Evolutionary conservation across 2,888 invertebrate genomes (phyloP).

Genomic region (Coleophora deauratella): DNA sequence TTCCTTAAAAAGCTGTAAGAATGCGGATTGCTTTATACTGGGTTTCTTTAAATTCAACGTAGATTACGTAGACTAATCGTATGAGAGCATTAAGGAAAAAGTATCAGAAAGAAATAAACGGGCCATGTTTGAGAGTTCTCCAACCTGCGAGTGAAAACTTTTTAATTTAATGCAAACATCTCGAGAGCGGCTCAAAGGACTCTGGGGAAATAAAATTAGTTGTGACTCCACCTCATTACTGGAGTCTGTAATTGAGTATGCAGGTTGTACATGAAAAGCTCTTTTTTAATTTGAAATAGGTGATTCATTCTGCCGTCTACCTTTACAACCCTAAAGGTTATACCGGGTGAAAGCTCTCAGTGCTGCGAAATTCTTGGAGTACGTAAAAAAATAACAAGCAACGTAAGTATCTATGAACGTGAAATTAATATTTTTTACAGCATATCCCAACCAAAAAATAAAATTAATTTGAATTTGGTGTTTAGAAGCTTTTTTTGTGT

Average conservation of each 20-base stretch:
- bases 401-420: too few species aligned
- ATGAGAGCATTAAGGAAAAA: constrained; percentile 47
- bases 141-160: constrained; percentile 45
- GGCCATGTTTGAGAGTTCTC: constrained; percentile 30
- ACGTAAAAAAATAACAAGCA: too few species aligned
- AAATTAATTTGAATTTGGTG: too few species aligned
- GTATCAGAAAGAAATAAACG: constrained; percentile 43
- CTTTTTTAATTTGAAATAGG: constrained; percentile 22
- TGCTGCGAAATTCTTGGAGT: background rate
- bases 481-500: too few species aligned
- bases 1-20: too few species aligned
- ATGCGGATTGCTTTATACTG: background rate
- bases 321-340: constrained; percentile 11
- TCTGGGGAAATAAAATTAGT: constrained; percentile 52
- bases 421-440: too few species aligned
- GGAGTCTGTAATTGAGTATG: constrained; percentile 41
- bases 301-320: constrained; percentile 10
- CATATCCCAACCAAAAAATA: too few species aligned
- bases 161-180: constrained; percentile 60
- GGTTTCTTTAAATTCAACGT: constrained; percentile 24
- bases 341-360: constrained; percentile 16
- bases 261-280: constrained; percentile 34
- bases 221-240: constrained; percentile 50
- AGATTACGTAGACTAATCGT: constrained; percentile 36
- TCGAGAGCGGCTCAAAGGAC: constrained; percentile 46